Base-by-base conservation (phyloP, 2,888 invertebrate species). In the Acheta domesticus region DNA sequence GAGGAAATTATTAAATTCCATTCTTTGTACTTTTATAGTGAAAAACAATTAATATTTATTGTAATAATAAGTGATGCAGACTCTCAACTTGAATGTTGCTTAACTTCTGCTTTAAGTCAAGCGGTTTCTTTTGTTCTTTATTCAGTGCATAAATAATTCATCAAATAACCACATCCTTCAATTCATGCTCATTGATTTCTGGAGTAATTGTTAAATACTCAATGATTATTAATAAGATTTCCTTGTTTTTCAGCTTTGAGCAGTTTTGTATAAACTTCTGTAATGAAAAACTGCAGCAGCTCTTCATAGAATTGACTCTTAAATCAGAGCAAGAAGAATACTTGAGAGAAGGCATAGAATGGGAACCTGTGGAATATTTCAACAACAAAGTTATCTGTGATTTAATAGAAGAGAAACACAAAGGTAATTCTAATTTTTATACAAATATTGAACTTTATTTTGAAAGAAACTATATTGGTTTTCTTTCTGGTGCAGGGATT, bases 201-300 rank as follows among this genome's bases (percentile, higher is more conserved):
- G 36, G 36, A 36, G 8, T 36, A 36, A 36, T 36, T 36, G 36
- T 36, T 8, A 36, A 36, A 36, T 36, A 36, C 36, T 36, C 36
- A 8, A 5, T 36, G 8, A 36, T 36, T 36, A 36, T 36, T 23
- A 23, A 5, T 36, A 36, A 36, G 36, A 36, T 36, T 36, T 36
- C 36, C 36, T 36, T 79, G 75, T 79, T 80, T 85, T 86, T 81
- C 85, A 94, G 94, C 85, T 94, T 94, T 86, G 94, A 94, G 86
- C 97, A 97, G 87, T 94, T 97, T 86, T 97, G 97, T 88, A 97
- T 97, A 82, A 97, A 97, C 88, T 97, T 94, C 88, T 97, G 97
- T 87, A 97, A 97, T 86, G 97, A 97, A 88, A 97, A 97, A 87
- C 89, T 97, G 81, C 97, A 97, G 86, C 97, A 97, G 87, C 88